These are phyloP conservation scores for Mechanitis mazaeus DNA, from an alignment of 2,888 invertebrate genomes.

Conservation along the genomic window DNA sequence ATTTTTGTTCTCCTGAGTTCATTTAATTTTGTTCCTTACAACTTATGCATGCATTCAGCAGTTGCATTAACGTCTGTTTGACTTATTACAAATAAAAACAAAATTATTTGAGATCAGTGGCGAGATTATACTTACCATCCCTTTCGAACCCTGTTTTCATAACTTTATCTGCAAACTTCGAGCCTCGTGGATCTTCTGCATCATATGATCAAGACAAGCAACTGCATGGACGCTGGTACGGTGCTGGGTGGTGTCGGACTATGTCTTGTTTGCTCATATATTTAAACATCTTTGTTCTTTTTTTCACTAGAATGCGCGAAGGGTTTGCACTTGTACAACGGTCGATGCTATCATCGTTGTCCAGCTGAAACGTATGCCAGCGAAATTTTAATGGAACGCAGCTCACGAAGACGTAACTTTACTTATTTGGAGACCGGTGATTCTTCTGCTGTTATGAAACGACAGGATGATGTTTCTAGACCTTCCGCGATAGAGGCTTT, in stretches of 20 bases:
- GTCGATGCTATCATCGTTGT: conserved; percentile 78
- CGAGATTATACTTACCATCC: conserved; percentile 61
- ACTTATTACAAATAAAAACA: conserved; percentile 42
- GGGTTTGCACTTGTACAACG: conserved; percentile 77
- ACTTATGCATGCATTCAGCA: conserved; percentile 45
- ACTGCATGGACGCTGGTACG: conserved; percentile 69
- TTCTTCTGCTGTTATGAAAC: conserved; percentile 43
- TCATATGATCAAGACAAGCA: conserved; percentile 56
- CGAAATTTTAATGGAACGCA: conserved; percentile 54
- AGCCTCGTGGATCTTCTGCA: conserved; percentile 51
- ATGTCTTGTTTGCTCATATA: conserved; percentile 45
- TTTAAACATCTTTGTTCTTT: conserved; percentile 62
- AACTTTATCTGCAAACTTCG: conserved; percentile 46
- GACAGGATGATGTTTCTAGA: conserved; percentile 42
- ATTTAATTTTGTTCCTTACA: conserved; percentile 69
- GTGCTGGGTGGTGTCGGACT: conserved; percentile 68
- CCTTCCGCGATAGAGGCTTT: conserved; percentile 51
- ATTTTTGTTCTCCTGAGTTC: conserved; percentile 68
- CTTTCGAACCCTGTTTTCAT: conserved; percentile 37
- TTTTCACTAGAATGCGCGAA: conserved; percentile 81
- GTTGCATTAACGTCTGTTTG: conserved; percentile 40
- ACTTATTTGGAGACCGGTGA: conserved; percentile 48
- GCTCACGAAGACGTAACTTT: conserved; percentile 63
- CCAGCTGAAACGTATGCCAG: conserved; percentile 71
- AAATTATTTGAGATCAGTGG: conserved; percentile 75